Base-by-base conservation (phyloP, 2,888 invertebrate genomes). In the Agapetus fuscipes region DNA sequence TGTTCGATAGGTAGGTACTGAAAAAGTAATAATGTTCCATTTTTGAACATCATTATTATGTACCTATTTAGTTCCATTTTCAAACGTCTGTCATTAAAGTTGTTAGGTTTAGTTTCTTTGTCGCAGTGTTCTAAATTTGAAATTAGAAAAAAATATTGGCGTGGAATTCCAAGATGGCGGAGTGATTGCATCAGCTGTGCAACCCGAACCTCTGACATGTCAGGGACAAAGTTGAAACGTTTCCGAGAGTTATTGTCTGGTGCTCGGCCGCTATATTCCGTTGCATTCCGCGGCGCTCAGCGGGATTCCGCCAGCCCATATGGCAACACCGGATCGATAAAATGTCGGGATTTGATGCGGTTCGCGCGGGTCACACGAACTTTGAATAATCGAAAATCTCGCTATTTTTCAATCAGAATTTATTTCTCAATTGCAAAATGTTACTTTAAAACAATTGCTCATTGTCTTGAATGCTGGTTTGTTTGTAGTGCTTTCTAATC, bases 141-240 rank as follows among this genome's bases (percentile, higher is more conserved):
- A n/a, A n/a, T n/a, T n/a, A n/a, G n/a, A n/a, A n/a, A n/a, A n/a
- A n/a, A n/a, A n/a, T n/a, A n/a, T n/a, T n/a, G n/a, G n/a, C n/a
- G n/a, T 9, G 20, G 9, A 6, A 20, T 20, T 20, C 9, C 20
- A 12, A 29, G 39, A 30, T 34, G 39, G 16, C 25, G 5, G 34
- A 9, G 17, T n/a, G n/a, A 38, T 42, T 42, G 42, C 42, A 38
- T 34, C 42, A 42, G 34, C 10, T 25, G 9, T 14, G 33, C 14
- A 24, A 29, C 26, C 20, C 14, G 28, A 17, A n/a, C 15, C 35
- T 10, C 28, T 33, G 31, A 27, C 35, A 17, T 27, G 38, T 42
- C 45, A 45, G 38, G 45, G 45, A 45, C 45, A 45, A 45, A 45
- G 45, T 45, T 41, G 41, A 45, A 45, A 30, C 27, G 41, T 28